phyloP scores from a whole-genome alignment of 1,140 invertebrate species.

The Idris sp. region DNA sequence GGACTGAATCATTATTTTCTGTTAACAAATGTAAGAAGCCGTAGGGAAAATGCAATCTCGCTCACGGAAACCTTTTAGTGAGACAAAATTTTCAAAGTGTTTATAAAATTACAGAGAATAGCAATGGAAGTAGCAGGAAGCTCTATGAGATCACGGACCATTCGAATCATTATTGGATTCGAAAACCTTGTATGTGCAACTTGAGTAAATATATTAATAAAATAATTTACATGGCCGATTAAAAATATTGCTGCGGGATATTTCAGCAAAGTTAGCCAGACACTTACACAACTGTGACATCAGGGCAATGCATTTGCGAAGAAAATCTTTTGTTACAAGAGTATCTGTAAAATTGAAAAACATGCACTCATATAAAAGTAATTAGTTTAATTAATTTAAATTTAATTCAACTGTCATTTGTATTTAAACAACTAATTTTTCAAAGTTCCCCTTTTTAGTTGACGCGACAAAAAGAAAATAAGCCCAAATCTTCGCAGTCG shows the following conservation, averaged over 20 bases:
- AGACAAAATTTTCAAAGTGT: constrained; percentile 78
- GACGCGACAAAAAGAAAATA: not conserved
- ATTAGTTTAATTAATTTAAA: too few species aligned
- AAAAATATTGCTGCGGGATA: constrained; percentile 19
- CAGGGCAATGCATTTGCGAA: too few species aligned
- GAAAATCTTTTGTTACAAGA: too few species aligned
- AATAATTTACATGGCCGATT: constrained; percentile 50
- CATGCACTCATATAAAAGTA: too few species aligned
- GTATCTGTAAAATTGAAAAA: too few species aligned
- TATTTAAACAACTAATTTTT: too few species aligned
- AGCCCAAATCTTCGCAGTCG: constrained; percentile 21
- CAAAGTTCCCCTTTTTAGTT: too few species aligned
- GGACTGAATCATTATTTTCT: constrained; percentile 76
- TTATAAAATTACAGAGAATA: constrained; percentile 78
- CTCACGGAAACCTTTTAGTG: constrained; percentile 68
- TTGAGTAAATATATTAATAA: constrained; percentile 57
- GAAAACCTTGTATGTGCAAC: constrained; percentile 64
- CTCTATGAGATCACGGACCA: constrained; percentile 63
- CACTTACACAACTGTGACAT: too few species aligned
- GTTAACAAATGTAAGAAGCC: constrained; percentile 71
- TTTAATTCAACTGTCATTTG: too few species aligned
- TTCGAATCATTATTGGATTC: constrained; percentile 76
- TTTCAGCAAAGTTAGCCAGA: too few species aligned
- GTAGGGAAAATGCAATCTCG: constrained; percentile 74
- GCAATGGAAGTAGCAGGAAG: constrained; percentile 72